Base-by-base conservation (phyloP, 2,888 invertebrate species). In the Rhagium mordax region DNA sequence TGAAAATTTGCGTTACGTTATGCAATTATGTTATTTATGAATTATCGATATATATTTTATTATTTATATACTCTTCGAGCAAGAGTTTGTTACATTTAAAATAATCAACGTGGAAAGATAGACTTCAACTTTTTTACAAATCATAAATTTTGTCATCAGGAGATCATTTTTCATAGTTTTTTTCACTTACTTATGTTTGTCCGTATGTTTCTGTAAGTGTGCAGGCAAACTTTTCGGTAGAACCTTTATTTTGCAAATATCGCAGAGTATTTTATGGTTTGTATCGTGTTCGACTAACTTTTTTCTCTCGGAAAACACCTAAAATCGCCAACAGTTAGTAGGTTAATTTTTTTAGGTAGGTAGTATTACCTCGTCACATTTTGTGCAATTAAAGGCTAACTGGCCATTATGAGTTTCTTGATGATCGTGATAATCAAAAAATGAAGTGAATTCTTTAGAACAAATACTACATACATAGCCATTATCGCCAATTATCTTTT, bases 361-460 rank as follows among this genome's bases (percentile, higher is more conserved):
- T 27, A 13, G 53, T 33, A 48, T 65, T 79, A 82, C 82, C 74
- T 80, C 67, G 29, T 72, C 47, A 72, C 84, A 84, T 73, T 79
- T 79, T 61, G 73, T 76, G 72, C 83, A 84, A 48, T 76, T 72
- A 73, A 83, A 83, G 8, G 80, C 77, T 5, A 73, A 70, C 76
- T 82, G 62, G 73, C 77, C 74, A 55, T 79, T 70, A 29, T 83
- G 83, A 7, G 64, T 71, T 53, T 74, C 71, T 74, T 83, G 83
- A 71, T 83, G 83, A 55, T 83, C 81, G n/a, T 80, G 70, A 68
- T 81, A 83, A 18, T 82, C 81, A n/a, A 79, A 77, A 76, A 81
- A 82, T 24, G 76, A 76, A 57, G 72, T 64, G 66, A 83, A 84
- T 21, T 74, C n/a, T 61, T 71, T 66, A 2, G 51, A 51, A 69